Evolutionary conservation across 1,140 invertebrate genomes (phyloP).

Genomic region (Monomorium pharaonis): DNA sequence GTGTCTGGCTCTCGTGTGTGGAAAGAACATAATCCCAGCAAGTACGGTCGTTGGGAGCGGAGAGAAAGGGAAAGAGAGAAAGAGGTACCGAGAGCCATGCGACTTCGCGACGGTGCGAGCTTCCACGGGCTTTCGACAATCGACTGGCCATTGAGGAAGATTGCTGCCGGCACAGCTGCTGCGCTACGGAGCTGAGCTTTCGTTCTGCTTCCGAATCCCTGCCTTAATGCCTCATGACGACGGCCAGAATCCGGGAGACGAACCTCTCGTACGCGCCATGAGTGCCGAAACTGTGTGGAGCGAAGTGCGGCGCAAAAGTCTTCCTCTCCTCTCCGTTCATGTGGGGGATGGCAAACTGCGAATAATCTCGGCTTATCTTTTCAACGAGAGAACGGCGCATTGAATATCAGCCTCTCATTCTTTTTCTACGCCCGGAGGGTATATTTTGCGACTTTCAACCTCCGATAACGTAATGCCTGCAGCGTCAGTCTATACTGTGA

Average conservation of each 20-base stretch:
- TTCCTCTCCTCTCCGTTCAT: background rate
- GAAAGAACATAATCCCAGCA: slow-evolving; percentile 52
- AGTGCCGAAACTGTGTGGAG: slow-evolving; percentile 39
- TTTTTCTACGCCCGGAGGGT: background rate
- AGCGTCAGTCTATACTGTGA: background rate
- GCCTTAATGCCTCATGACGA: slow-evolving; percentile 33
- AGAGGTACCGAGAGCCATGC: too few relatives aligned
- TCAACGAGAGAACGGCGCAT: background rate
- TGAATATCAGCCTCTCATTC: slow-evolving; percentile 14
- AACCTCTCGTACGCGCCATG: slow-evolving; percentile 46
- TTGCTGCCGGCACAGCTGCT: slow-evolving; percentile 13
- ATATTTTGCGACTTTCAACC: background rate
- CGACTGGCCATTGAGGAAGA: slow-evolving; percentile 19
- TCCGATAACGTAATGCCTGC: background rate
- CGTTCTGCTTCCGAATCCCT: slow-evolving; percentile 8
- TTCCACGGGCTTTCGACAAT: slow-evolving; percentile 44
- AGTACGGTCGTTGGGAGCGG: background rate
- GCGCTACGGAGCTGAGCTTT: background rate
- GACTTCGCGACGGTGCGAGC: background rate
- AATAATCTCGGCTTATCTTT: slow-evolving; percentile 53
- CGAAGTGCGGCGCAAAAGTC: too few relatives aligned
- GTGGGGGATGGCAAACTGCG: slow-evolving; percentile 14
- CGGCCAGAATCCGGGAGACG: slow-evolving; percentile 40
- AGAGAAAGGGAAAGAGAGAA: too few relatives aligned
- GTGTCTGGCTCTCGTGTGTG: background rate